phyloP scores from a whole-genome alignment of 1,140 invertebrate genomes.

The roundworm (Caenorhabditis elegans) region DNA sequence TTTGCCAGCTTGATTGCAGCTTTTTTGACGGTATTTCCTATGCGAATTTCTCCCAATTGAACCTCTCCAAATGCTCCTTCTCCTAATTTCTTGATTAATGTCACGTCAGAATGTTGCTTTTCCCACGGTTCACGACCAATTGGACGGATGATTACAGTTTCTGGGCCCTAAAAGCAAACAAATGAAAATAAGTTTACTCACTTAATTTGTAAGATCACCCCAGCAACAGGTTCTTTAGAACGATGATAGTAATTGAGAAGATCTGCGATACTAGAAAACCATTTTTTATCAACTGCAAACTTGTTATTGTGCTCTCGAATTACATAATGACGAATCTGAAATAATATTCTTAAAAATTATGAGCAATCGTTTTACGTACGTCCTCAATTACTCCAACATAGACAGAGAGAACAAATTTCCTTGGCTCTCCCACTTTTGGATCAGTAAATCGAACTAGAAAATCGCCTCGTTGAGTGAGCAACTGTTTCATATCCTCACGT shows the following conservation, averaged over 20 bases:
- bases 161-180: neutral
- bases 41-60: neutral
- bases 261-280: neutral
- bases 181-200: no score
- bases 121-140: conserved; percentile 12
- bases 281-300: neutral
- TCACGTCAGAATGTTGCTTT: conserved; percentile 17
- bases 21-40: neutral
- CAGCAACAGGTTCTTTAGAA: conserved; percentile 11
- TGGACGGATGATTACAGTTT: neutral
- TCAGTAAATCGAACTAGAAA: conserved; percentile 44
- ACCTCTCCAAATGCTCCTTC: conserved; percentile 40
- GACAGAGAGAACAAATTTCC: conserved; percentile 39
- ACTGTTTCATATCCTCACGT: conserved; percentile 39
- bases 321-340: conserved; percentile 42
- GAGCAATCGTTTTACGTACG: no score
- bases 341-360: no score
- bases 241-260: conserved; percentile 27
- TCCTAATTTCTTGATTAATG: conserved; percentile 4
- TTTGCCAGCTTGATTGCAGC: conserved; percentile 39
- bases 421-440: conserved; percentile 25
- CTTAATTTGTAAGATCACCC: neutral
- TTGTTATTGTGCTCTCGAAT: conserved; percentile 14
- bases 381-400: conserved; percentile 9
- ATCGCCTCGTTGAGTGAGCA: conserved; percentile 35